phyloP scores from a whole-genome alignment of 2,113 vertebrate genomes.

The Sialia sialis region DNA sequence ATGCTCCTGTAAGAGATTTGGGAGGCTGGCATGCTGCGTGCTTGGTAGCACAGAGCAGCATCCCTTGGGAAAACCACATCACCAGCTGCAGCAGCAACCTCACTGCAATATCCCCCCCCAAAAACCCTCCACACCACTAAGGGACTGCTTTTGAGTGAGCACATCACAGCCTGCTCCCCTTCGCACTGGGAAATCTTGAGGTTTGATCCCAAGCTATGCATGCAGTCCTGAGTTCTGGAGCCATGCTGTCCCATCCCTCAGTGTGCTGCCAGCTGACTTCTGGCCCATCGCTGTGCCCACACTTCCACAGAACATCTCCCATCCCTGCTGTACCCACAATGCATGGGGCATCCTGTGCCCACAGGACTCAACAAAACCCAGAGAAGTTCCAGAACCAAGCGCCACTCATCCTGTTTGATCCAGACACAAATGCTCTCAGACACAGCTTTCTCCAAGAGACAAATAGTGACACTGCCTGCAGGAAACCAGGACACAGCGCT shows the following conservation, averaged over 20 bases:
- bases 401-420: fast-evolving
- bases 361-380: background rate
- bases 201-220: background rate
- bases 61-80: background rate
- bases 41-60: background rate
- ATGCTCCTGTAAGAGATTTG: fast-evolving
- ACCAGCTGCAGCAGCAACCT: background rate
- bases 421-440: background rate
- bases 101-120: background rate
- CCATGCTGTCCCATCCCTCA: background rate
- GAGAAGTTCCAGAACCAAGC: background rate
- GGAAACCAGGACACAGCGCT: fast-evolving
- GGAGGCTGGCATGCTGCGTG: fast-evolving
- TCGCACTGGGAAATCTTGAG: background rate
- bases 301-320: background rate
- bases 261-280: background rate
- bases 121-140: fast-evolving
- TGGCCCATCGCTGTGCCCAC: fast-evolving
- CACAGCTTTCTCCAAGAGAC: background rate
- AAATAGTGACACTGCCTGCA: background rate
- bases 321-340: fast-evolving
- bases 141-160: background rate
- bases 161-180: background rate
- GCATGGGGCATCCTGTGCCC: fast-evolving
- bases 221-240: fast-evolving